These are phyloP conservation scores for Portevinia maculata DNA, from an alignment of 2,888 invertebrate species.

Conservation along the genomic window DNA sequence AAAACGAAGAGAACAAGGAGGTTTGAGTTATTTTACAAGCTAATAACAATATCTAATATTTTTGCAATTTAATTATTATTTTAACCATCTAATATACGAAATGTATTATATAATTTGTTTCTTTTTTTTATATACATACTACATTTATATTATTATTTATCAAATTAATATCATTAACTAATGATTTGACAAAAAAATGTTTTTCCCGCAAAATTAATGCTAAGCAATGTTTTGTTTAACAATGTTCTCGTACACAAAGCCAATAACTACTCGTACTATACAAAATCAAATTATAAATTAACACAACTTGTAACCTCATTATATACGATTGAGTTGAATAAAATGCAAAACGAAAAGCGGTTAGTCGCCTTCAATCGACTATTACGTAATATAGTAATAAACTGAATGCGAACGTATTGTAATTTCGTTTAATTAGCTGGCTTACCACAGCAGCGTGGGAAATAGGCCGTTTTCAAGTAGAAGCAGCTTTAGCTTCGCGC, in stretches of 20 bases:
- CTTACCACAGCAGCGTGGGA: slow-evolving; percentile 53
- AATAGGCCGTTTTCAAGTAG: slow-evolving; percentile 31
- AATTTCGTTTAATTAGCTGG: slow-evolving; percentile 50
- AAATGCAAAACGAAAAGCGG: slow-evolving; percentile 19
- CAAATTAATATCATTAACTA: slow-evolving; percentile 52
- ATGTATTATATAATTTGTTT: slow-evolving; percentile 42
- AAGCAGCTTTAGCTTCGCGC: slow-evolving; percentile 58
- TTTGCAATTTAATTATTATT: slow-evolving; percentile 69
- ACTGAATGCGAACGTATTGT: slow-evolving; percentile 45
- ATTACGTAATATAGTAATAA: slow-evolving; percentile 47
- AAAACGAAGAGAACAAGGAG: slow-evolving; percentile 77
- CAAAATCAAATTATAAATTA: slow-evolving; percentile 31
- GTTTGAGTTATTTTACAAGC: slow-evolving; percentile 75
- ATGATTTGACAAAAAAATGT: slow-evolving; percentile 50
- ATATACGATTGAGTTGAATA: slow-evolving; percentile 65
- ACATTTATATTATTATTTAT: slow-evolving; percentile 61
- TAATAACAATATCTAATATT: slow-evolving; percentile 24
- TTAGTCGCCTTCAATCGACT: slow-evolving; percentile 57
- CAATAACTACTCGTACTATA: slow-evolving; percentile 6
- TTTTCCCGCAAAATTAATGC: slow-evolving; percentile 71
- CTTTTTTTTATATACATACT: slow-evolving; percentile 53
- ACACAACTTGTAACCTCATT: slow-evolving; percentile 58
- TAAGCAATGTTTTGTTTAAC: slow-evolving; percentile 62
- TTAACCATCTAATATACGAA: slow-evolving; percentile 60
- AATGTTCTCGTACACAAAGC: slow-evolving; percentile 18